Conservation (phyloP, 2,888 invertebrate species). For the Campoplex nolae region DNA sequence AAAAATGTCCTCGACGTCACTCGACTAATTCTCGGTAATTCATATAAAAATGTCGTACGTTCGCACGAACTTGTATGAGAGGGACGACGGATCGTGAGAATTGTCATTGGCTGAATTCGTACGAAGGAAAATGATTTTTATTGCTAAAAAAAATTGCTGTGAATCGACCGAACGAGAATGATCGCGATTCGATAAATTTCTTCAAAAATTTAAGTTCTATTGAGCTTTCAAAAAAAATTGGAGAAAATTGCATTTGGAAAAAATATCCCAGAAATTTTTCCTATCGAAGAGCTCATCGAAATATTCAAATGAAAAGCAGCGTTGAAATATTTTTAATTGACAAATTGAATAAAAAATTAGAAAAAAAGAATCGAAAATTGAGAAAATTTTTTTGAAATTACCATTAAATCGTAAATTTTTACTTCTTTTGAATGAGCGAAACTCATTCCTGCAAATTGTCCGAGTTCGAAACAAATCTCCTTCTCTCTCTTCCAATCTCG, state of each 20-base stretch:
- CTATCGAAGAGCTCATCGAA: no score
- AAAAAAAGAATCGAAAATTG: no score
- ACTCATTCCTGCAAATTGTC: neutral
- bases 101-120: slow-evolving; percentile 3
- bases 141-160: no score
- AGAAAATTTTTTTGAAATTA: neutral
- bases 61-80: neutral
- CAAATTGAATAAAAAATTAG: neutral
- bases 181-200: no score
- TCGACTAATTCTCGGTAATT: slow-evolving; percentile 22
- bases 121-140: neutral
- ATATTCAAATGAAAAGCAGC: no score
- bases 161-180: no score
- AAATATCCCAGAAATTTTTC: neutral
- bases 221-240: neutral
- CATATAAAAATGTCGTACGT: neutral
- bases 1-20: neutral
- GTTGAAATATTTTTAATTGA: no score
- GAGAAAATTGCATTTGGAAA: no score
- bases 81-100: slow-evolving; percentile 23
- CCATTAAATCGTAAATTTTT: neutral
- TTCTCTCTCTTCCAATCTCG: neutral
- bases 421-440: neutral
- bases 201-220: no score
- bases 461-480: neutral